Conservation (phyloP, 2,797 vertebrate species). For the Acanthiza pusilla region DNA sequence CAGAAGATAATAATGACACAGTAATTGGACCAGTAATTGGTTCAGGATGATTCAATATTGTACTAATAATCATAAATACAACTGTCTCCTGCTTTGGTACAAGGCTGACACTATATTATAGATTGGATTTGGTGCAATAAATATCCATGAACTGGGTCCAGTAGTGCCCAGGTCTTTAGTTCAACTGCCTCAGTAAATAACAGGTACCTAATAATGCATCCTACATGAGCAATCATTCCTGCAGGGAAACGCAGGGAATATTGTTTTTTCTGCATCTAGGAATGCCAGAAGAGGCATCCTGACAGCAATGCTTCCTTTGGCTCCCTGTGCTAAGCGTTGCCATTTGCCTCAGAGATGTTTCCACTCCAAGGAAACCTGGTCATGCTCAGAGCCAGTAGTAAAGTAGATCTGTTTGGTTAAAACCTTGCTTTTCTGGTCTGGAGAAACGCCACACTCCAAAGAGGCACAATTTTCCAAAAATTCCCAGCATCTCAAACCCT, state of each 20-base stretch:
- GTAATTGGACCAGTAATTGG: constrained; percentile 84
- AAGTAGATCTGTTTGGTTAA: not conserved
- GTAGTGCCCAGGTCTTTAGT: constrained; percentile 42
- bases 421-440: accelerated
- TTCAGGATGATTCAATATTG: constrained; percentile 84
- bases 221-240: not conserved
- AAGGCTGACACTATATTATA: constrained; percentile 73
- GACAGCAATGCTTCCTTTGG: not conserved
- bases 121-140: constrained; percentile 72
- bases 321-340: not conserved
- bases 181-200: constrained; percentile 37
- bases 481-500: not conserved
- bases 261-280: not conserved
- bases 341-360: not conserved
- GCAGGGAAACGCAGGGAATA: not conserved
- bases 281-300: not conserved
- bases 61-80: constrained; percentile 84
- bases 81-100: constrained; percentile 76
- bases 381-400: not conserved
- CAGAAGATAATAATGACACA: constrained; percentile 82
- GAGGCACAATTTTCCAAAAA: not conserved
- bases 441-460: accelerated
- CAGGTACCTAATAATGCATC: constrained; percentile 24
- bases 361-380: not conserved
- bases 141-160: constrained; percentile 73